phyloP scores from a whole-genome alignment of 1,140 invertebrate species.

The Manduca sexta region DNA sequence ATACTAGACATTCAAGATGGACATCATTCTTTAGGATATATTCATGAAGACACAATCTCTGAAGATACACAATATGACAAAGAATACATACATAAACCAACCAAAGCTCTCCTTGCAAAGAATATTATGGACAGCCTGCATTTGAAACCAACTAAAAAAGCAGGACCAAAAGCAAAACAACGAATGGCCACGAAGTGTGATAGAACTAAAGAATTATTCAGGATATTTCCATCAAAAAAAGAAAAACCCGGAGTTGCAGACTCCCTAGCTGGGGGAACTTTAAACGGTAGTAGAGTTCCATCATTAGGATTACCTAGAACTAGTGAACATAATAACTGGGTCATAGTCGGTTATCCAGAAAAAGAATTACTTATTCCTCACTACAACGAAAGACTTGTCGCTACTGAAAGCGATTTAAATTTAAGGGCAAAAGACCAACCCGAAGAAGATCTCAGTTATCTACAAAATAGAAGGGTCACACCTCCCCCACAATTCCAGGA shows the following conservation, averaged over 20 bases:
- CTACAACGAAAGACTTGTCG: slow-evolving; percentile 58
- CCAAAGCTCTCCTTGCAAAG: slow-evolving; percentile 59
- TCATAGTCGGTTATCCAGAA: slow-evolving; percentile 56
- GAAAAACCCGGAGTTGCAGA: slow-evolving; percentile 47
- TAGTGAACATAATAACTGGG: slow-evolving; percentile 56
- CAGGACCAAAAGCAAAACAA: slow-evolving; percentile 58
- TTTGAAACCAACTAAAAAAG: slow-evolving; percentile 67
- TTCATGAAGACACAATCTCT: slow-evolving; percentile 49
- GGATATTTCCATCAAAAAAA: slow-evolving; percentile 56
- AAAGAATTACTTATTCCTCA: slow-evolving; percentile 58
- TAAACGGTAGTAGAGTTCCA: slow-evolving; percentile 61
- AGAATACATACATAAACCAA: slow-evolving; percentile 51
- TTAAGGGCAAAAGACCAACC: slow-evolving; percentile 40
- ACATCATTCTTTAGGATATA: slow-evolving; percentile 65
- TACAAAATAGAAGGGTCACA: slow-evolving; percentile 48
- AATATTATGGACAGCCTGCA: slow-evolving; percentile 70
- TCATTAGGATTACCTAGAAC: slow-evolving; percentile 57
- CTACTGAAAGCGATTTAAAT: slow-evolving; percentile 33
- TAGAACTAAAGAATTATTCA: slow-evolving; percentile 52
- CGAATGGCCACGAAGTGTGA: slow-evolving; percentile 43
- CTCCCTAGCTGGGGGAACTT: slow-evolving; percentile 47
- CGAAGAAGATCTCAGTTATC: slow-evolving; percentile 27
- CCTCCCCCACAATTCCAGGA: slow-evolving; percentile 68
- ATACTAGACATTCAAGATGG: slow-evolving; percentile 68
- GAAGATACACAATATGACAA: slow-evolving; percentile 28